Percentiles rank a stretch among this genome's conserved stretches.
Conservation (phyloP, 1,140 invertebrate species). For the Stratiolaelaps scimitus region DNA sequence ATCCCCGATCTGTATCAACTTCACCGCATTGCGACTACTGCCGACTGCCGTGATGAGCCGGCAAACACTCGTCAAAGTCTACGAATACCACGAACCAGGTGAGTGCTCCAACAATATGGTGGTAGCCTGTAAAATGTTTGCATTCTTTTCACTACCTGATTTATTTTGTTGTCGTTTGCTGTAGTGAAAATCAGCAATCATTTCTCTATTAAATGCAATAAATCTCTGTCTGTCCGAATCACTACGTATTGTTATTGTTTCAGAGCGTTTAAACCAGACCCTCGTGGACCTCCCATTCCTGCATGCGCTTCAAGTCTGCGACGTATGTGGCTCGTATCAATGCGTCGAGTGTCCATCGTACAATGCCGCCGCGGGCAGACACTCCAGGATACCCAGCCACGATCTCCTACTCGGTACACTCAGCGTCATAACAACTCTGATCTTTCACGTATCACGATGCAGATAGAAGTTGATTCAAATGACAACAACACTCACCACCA, state of each 20-base stretch:
- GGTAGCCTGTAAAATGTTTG: no score
- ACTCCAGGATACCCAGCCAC: no score
- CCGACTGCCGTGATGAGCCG: conserved; percentile 13
- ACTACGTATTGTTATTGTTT: background rate
- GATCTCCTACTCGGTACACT: no score
- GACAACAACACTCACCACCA: no score
- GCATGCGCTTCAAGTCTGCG: conserved; percentile 13
- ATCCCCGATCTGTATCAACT: conserved; percentile 25
- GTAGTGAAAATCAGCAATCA: no score
- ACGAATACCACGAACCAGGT: conserved; percentile 27
- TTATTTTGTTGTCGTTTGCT: no score
- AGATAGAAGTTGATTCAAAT: no score
- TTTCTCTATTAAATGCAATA: no score
- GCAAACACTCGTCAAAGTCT: conserved; percentile 20
- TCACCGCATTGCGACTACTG: conserved; percentile 6
- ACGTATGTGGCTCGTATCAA: conserved; percentile 19
- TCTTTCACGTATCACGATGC: no score
- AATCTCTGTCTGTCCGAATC: no score
- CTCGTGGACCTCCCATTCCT: conserved; percentile 20
- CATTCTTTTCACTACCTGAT: no score
- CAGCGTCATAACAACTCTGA: no score
- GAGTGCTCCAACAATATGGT: background rate
- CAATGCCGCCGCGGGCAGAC: background rate
- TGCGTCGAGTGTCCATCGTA: conserved; percentile 20
- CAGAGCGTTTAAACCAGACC: conserved; percentile 27